Evolutionary conservation across 2,113 vertebrate species (phyloP), one percentile per base, ranked within the genome.

Genomic region (Oreochromis niloticus): DNA sequence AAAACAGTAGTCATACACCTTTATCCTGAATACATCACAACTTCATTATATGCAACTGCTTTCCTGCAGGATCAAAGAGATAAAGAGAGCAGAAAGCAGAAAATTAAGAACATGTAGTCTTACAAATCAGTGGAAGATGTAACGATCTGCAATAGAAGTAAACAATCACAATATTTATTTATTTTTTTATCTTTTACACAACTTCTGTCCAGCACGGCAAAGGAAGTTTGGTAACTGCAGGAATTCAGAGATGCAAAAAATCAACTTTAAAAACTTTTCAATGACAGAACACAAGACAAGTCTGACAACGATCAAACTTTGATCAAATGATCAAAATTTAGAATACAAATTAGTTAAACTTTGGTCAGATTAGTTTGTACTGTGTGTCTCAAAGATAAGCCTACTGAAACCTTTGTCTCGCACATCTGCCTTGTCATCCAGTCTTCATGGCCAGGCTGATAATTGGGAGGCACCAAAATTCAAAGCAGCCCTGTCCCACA

Each of bases 391-490:
- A 73, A 73, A 73, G 41, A 30, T 3, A 46, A 0, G 0, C 3
- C 10, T 6, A 68, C 36, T 46, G 39, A 24, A 73, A 27, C 5
- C 17, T 46, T 17, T 0, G 2, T 48, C 22, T 27, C 10, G 13
- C 3, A 1, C 13, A 17, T 73, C 14, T 46, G 22, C 68, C 14
- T 73, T 1, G 1, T 4, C 68, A 46, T 46, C 2, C 5, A 73
- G 22, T 73, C 7, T 46, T 27, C 22, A 6, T 46, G 2, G 68
- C 13, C 1, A 17, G 7, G 68, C 68, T 73, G 68, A 46, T 27
- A 46, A 46, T 73, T 73, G 0, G 3, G 39, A 24, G 5, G 22
- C 0, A 17, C 39, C 3, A 22, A 73, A 73, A 16, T 4, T 48
- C 41, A 3, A 73, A 73, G 5, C 22, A 48, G 41, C 14, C 22